Conservation (phyloP, 2,113 vertebrate species). For the Notothenia rossii region DNA sequence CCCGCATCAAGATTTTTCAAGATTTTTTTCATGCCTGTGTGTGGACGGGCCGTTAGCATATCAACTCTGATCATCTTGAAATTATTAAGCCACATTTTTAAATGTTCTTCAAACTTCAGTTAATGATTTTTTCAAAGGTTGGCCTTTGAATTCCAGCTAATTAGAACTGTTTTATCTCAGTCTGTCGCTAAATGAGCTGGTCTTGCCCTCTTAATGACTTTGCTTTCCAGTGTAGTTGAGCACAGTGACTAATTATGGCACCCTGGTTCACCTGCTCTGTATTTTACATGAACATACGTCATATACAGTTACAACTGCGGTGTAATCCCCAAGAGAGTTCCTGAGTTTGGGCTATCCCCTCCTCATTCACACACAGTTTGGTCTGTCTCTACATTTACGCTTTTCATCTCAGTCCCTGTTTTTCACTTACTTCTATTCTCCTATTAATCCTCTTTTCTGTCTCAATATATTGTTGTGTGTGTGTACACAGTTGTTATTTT, state of each 20-base stretch:
- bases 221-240: slow-evolving; percentile 53
- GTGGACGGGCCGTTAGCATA: no score
- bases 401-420: slow-evolving; percentile 23
- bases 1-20: no score
- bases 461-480: slow-evolving; percentile 11
- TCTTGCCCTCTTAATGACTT: slow-evolving; percentile 51
- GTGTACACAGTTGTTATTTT: slow-evolving; percentile 16
- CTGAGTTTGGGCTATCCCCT: slow-evolving; percentile 49
- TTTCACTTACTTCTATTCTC: slow-evolving; percentile 17
- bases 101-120: not conserved
- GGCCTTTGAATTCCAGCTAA: slow-evolving; percentile 28
- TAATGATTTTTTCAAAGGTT: slow-evolving; percentile 12
- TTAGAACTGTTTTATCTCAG: slow-evolving; percentile 54
- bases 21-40: no score
- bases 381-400: slow-evolving; percentile 12
- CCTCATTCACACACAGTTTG: slow-evolving; percentile 32
- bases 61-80: not conserved
- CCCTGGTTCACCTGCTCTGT: slow-evolving; percentile 41
- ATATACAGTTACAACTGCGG: slow-evolving; percentile 48
- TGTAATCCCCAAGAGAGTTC: slow-evolving; percentile 51
- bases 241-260: slow-evolving; percentile 58
- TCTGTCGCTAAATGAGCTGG: slow-evolving; percentile 40
- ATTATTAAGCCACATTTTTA: not conserved
- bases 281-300: slow-evolving; percentile 33
- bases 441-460: slow-evolving; percentile 11